Conservation (phyloP, 64 coral and sea anemone species). For the Acropora yongei region DNA sequence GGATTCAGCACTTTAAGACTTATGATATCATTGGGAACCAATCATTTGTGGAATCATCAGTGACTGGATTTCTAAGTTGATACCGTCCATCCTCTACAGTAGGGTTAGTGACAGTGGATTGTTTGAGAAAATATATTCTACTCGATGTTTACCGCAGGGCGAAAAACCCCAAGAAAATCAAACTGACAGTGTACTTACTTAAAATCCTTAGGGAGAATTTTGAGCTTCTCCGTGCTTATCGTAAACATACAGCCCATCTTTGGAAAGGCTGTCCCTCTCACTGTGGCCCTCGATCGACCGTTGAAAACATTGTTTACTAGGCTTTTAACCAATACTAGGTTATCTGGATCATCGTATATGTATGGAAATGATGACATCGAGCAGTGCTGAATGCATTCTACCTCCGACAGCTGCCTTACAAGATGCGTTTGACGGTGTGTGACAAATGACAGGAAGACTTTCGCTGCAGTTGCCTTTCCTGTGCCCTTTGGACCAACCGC, state of each 20-base stretch:
- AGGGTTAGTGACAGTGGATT: not conserved
- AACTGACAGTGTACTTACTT: conserved; percentile 23
- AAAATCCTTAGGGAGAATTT: conserved; percentile 42
- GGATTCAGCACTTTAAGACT: not conserved
- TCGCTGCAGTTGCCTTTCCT: not conserved
- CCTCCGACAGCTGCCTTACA: conserved; percentile 36
- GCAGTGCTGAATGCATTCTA: not conserved
- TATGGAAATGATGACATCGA: conserved; percentile 40
- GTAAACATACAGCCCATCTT: conserved; percentile 42
- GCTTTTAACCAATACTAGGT: conserved; percentile 18
- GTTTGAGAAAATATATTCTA: conserved; percentile 3
- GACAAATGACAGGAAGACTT: not conserved
- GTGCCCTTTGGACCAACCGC: no score
- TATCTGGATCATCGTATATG: conserved; percentile 49
- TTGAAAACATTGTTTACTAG: conserved; percentile 45
- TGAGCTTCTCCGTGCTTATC: conserved; percentile 2
- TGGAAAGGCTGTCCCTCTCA: conserved; percentile 23
- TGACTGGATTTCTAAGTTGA: not conserved
- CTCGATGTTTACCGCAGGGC: not conserved
- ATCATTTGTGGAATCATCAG: not conserved
- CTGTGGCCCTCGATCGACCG: conserved; percentile 45
- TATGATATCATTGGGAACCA: not conserved
- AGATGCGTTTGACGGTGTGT: conserved; percentile 4
- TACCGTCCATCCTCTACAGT: not conserved
- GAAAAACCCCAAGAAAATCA: not conserved